phyloP scores from a whole-genome alignment of 2,888 invertebrate species.

The Aphidius colemani region DNA sequence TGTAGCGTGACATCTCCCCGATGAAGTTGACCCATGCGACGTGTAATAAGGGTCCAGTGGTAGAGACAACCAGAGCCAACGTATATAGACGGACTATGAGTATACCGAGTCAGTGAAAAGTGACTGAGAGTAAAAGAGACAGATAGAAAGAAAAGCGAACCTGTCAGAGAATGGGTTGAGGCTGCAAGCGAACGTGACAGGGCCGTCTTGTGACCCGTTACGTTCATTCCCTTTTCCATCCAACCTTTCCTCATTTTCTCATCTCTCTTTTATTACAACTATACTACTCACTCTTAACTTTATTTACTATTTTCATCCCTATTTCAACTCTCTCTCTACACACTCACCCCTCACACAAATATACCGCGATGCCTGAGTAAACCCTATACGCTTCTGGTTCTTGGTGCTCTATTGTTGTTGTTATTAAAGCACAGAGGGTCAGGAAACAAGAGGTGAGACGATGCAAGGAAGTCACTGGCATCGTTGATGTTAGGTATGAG shows the following conservation, averaged over 20 bases:
- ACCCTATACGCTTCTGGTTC: constrained; percentile 39
- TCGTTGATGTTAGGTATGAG: constrained; percentile 26
- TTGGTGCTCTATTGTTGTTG: constrained; percentile 56
- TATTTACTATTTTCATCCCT: too few species aligned
- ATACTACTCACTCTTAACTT: too few species aligned
- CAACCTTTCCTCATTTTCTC: constrained; percentile 21
- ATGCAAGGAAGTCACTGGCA: constrained; percentile 34
- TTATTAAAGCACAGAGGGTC: constrained; percentile 49
- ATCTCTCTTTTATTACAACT: too few species aligned
- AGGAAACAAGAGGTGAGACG: constrained; percentile 37
- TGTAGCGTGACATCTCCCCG: constrained; percentile 50
- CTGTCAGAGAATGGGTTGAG: constrained; percentile 51
- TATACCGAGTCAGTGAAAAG: constrained; percentile 31
- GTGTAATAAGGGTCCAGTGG: constrained; percentile 56
- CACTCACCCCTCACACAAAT: constrained; percentile 32
- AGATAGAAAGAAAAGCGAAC: constrained; percentile 38
- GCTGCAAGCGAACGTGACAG: constrained; percentile 58
- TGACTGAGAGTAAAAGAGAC: constrained; percentile 33
- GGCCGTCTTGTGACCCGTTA: constrained; percentile 57
- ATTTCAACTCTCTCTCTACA: constrained; percentile 26
- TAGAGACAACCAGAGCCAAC: constrained; percentile 39
- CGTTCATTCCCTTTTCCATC: constrained; percentile 30
- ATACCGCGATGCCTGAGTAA: constrained; percentile 39
- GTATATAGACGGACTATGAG: constrained; percentile 35
- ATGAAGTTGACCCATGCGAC: constrained; percentile 57